These are phyloP conservation scores for Hephaestus fuliginosus DNA, from an alignment of 2,797 vertebrate genomes.

Conservation along the genomic window DNA sequence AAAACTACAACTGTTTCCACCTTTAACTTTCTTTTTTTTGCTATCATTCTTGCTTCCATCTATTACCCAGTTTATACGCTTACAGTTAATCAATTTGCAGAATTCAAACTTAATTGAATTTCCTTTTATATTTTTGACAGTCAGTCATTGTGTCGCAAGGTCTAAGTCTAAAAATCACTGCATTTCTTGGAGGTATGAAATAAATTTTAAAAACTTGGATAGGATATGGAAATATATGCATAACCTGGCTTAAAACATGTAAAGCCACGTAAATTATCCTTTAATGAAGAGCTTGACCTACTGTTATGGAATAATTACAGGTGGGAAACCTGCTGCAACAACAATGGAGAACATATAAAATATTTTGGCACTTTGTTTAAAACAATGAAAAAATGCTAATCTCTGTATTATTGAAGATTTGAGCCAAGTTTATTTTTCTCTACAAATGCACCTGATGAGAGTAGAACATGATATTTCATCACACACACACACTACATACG, in stretches of 20 bases:
- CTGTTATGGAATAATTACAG: not conserved
- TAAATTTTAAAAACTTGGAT: not conserved
- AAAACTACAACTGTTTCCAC: not conserved
- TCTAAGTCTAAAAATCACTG: not conserved
- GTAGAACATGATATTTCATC: constrained; percentile 3
- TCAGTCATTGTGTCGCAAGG: not conserved
- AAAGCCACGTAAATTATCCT: not conserved
- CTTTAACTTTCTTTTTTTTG: not conserved
- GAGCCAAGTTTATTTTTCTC: constrained; percentile 23
- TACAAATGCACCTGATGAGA: constrained; percentile 19
- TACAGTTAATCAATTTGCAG: not conserved
- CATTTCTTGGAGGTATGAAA: not conserved
- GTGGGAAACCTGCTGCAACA: not conserved
- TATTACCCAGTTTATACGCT: not conserved
- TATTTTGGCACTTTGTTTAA: constrained; percentile 26
- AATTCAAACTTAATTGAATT: not conserved
- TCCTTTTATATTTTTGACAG: constrained; percentile 12
- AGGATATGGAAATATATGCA: constrained; percentile 15
- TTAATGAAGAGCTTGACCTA: not conserved
- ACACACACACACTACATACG: not conserved
- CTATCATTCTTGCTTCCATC: not conserved
- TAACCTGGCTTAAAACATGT: not conserved
- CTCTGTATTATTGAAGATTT: not conserved
- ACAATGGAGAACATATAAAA: not conserved
- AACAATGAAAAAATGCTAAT: not conserved